Evolutionary conservation across 2,888 invertebrate genomes (phyloP), one percentile per base, ranked within the genome.

Genomic region (Tromatobia lineatoria): DNA sequence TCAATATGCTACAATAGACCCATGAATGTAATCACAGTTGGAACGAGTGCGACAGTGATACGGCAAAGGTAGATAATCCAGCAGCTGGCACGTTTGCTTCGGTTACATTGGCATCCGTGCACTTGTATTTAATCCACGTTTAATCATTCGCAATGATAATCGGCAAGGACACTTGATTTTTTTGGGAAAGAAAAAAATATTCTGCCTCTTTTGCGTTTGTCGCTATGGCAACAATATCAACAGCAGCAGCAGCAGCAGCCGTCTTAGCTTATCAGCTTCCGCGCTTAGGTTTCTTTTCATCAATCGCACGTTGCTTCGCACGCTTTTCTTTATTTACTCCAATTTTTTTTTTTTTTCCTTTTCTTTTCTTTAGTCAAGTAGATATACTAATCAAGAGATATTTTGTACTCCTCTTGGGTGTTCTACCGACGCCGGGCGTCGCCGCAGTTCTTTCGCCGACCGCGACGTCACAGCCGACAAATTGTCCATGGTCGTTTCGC

Each of bases 361-460:
- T 69, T 69, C 38, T 10, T 64, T 57, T 20, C 50, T 66, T 70
- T 74, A 74, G 61, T 84, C 70, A 70, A 83, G 18, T 59, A 38
- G 42, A 59, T 76, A 74, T 82, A 77, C 76, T 79, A 70, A 82
- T 80, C 75, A 52, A 79, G 52, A 80, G 45, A 76, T 80, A 80
- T 77, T 82, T 76, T 83, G 77, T 75, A 83, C 74, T 87, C 87
- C 83, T 87, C 85, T 85, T 87, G 69, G 78, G 79, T 85, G 67
- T 87, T 82, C 15, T 76, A 84, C 85, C 80, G 91, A 91, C 90
- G 91, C 91, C 91, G 91, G 91, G 91, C 93, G 90, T 90, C 90
- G 93, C 92, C 93, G 91, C 93, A 91, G 91, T 93, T 93, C 93
- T 93, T 93, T 93, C 93, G 93, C 93, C 93, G 91, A 93, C 93